Conservation (phyloP, 2,797 vertebrate species). For the Choloepus didactylus region DNA sequence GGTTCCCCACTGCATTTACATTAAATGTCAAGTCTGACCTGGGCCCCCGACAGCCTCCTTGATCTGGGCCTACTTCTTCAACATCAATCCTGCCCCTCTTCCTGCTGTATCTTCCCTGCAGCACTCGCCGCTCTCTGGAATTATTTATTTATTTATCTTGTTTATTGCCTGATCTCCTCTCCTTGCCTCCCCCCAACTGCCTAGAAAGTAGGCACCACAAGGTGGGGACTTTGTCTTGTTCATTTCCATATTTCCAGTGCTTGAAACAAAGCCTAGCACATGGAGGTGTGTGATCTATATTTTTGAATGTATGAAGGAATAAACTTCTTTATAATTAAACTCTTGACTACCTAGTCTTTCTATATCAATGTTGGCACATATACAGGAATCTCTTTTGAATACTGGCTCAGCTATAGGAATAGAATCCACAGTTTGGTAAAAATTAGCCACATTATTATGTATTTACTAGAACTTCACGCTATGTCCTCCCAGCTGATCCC, state of each 20-base stretch:
- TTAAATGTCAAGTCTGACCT: background rate
- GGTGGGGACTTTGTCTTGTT: background rate
- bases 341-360: background rate
- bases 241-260: background rate
- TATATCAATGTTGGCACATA: background rate
- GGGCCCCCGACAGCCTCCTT: background rate
- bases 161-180: background rate
- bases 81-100: background rate
- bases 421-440: background rate
- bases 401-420: background rate
- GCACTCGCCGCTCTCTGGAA: background rate
- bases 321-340: background rate
- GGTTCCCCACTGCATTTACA: background rate
- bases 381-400: background rate
- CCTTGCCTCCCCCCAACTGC: fast-evolving
- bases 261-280: background rate
- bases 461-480: background rate
- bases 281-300: background rate
- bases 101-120: background rate
- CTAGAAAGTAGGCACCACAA: background rate
- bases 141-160: background rate
- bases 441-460: background rate
- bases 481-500: background rate
- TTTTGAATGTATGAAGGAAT: background rate
- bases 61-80: background rate